phyloP scores from a whole-genome alignment of 2,113 vertebrate genomes.

The Pachycephala philippinensis region DNA sequence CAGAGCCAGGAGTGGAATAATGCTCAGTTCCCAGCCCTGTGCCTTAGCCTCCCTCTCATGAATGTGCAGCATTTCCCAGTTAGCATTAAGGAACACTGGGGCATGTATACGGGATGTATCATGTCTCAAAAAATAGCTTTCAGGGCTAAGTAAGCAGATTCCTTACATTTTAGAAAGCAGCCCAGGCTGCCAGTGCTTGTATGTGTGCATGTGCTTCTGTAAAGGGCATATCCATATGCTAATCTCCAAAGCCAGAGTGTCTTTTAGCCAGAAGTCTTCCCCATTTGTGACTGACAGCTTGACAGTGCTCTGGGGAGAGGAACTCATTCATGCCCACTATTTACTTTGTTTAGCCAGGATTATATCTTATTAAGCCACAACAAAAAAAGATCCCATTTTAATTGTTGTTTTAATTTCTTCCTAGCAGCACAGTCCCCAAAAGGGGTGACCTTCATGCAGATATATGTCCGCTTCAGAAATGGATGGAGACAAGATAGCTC shows the following conservation, averaged over 20 bases:
- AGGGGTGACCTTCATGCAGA: slow-evolving; percentile 4
- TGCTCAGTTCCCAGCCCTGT: background rate
- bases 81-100: background rate
- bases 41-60: background rate
- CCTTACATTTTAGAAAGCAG: background rate
- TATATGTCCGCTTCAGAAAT: background rate
- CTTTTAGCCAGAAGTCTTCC: slow-evolving; percentile 34
- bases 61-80: background rate
- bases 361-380: background rate
- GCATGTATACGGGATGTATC: background rate
- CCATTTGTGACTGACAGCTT: slow-evolving; percentile 4
- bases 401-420: slow-evolving; percentile 27
- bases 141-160: slow-evolving; percentile 29
- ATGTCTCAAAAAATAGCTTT: slow-evolving; percentile 27
- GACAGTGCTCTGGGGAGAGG: background rate
- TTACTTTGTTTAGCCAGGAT: slow-evolving; percentile 24
- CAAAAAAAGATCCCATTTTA: background rate
- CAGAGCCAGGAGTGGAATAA: background rate
- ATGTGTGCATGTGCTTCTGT: background rate
- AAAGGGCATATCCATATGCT: slow-evolving; percentile 34
- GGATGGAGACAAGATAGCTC: background rate
- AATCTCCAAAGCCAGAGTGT: background rate
- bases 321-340: background rate
- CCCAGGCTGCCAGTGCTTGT: background rate
- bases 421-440: background rate